Conservation (phyloP, 2,888 invertebrate species). For the Iphiclides podalirius region DNA sequence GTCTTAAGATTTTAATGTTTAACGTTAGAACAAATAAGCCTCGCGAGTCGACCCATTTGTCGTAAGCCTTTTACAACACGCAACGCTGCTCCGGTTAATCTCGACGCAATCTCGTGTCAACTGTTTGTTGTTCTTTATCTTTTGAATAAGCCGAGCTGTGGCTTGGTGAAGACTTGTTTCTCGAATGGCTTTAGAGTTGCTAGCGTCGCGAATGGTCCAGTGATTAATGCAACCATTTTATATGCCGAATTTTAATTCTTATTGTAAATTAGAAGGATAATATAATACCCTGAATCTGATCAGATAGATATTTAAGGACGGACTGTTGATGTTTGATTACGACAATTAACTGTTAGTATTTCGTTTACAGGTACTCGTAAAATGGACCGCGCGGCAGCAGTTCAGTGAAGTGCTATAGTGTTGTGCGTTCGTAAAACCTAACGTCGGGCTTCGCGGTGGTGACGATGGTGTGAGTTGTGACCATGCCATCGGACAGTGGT, state of each 20-base stretch:
- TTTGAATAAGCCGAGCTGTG: constrained; percentile 5
- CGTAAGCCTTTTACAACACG: constrained; percentile 18
- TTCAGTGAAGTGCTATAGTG: constrained; percentile 64
- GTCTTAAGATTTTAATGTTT: constrained; percentile 10
- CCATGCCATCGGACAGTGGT: constrained; percentile 75
- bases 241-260: too few species aligned
- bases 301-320: too few species aligned
- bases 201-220: too few species aligned
- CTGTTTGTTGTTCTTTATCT: constrained; percentile 22
- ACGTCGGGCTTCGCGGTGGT: constrained; percentile 8
- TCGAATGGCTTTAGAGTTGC: neutral
- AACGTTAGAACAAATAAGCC: constrained; percentile 10
- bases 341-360: too few species aligned
- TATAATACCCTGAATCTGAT: too few species aligned
- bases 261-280: too few species aligned
- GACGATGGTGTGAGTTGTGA: constrained; percentile 63
- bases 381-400: constrained; percentile 50
- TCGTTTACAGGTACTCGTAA: constrained; percentile 55
- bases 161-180: constrained; percentile 11
- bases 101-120: constrained; percentile 23
- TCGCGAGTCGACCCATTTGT: constrained; percentile 9
- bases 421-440: constrained; percentile 31
- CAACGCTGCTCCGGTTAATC: constrained; percentile 12
- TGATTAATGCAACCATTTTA: too few species aligned
- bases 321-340: too few species aligned